Percentiles rank a stretch among this genome's conserved stretches.
phyloP scores from a whole-genome alignment of 1,140 invertebrate species.

The Protaetia brevitarsis region DNA sequence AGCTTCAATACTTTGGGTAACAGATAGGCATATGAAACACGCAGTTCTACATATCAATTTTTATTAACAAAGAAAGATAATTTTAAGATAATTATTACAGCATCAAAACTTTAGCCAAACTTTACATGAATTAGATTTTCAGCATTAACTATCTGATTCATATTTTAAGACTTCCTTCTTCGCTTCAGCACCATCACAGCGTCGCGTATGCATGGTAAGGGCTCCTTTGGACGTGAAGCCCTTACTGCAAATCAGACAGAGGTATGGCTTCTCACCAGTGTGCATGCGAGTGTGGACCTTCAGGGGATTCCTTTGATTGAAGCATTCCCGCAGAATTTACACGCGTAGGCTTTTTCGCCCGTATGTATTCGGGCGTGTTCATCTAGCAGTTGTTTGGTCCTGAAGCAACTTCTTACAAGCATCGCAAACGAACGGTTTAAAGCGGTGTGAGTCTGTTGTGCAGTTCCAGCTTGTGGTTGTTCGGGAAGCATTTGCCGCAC shows the following conservation, averaged over 20 bases:
- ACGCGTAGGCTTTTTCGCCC: constrained; percentile 46
- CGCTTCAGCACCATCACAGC: no score
- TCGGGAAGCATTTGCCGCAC: constrained; percentile 26
- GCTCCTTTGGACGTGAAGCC: no score
- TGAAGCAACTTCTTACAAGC: constrained; percentile 59
- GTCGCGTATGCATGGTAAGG: no score
- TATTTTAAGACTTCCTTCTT: no score
- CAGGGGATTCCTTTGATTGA: constrained; percentile 54
- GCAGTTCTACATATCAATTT: no score
- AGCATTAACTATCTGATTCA: no score
- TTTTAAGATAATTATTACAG: no score
- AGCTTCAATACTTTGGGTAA: no score
- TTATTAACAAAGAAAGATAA: no score
- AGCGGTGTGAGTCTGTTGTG: constrained; percentile 24
- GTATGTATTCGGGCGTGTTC: constrained; percentile 45
- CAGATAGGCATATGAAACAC: no score
- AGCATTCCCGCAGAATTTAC: constrained; percentile 42
- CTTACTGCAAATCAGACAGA: constrained; percentile 53
- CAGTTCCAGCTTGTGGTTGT: constrained; percentile 12
- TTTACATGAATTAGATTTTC: no score
- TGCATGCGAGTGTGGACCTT: constrained; percentile 57
- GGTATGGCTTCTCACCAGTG: constrained; percentile 55
- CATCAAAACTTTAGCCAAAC: no score
- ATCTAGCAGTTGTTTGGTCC: constrained; percentile 50
- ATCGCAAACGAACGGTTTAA: constrained; percentile 54